A percentile compares a stretch with the other conserved stretches of the same genome.
These are phyloP conservation scores for Austrolebias charrua DNA, from an alignment of 2,797 vertebrate genomes.

Conservation along the genomic window DNA sequence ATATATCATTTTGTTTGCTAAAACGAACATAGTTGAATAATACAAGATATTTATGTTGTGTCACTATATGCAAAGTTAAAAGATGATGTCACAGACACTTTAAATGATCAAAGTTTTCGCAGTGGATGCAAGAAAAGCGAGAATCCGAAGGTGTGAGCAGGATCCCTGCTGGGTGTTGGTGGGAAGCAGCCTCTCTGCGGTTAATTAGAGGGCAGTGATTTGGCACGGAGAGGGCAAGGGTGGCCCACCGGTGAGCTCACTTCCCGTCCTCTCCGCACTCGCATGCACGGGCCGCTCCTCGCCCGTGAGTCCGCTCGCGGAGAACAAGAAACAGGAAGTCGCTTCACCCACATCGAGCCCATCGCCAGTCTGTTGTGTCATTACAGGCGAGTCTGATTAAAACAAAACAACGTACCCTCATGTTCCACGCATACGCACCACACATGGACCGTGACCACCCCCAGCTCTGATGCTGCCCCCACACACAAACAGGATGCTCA, in stretches of 20 bases:
- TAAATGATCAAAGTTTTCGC: background rate
- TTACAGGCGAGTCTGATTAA: constrained; percentile 80
- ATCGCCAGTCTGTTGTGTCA: constrained; percentile 69
- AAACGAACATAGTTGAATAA: too few species aligned
- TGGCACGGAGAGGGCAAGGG: constrained; percentile 61
- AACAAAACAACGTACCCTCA: constrained; percentile 70
- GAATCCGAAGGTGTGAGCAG: constrained; percentile 29
- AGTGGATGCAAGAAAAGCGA: constrained; percentile 13
- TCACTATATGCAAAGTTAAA: too few species aligned
- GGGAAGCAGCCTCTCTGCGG: constrained; percentile 65
- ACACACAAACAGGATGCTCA: constrained; percentile 67
- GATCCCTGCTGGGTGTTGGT: constrained; percentile 58
- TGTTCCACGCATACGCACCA: constrained; percentile 43
- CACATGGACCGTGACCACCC: constrained; percentile 39
- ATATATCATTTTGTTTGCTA: too few species aligned
- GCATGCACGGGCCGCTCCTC: constrained; percentile 69
- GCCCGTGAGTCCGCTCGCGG: constrained; percentile 69
- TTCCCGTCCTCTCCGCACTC: constrained; percentile 76
- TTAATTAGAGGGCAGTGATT: constrained; percentile 74
- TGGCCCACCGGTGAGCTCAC: constrained; percentile 75
- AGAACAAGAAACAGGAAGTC: constrained; percentile 73
- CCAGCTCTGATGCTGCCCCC: constrained; percentile 22
- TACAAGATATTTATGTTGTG: too few species aligned
- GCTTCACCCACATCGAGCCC: constrained; percentile 69
- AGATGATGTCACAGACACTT: too few species aligned